A percentile compares a stretch with the other conserved stretches of the same genome.
phyloP scores from a whole-genome alignment of 1,140 invertebrate genomes.

The Hylyphantes graminicola region DNA sequence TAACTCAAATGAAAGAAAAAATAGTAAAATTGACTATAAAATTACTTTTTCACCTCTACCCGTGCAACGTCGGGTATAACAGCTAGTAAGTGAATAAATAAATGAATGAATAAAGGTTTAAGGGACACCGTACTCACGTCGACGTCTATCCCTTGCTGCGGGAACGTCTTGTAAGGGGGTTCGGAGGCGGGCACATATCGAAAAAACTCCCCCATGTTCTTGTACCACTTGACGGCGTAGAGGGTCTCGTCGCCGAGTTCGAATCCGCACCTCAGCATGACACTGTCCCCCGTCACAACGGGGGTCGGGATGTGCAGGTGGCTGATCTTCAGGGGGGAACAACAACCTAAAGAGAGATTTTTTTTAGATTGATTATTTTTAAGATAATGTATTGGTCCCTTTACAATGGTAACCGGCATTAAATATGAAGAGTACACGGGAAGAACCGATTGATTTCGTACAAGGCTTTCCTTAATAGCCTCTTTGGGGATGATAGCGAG shows the following conservation, averaged over 20 bases:
- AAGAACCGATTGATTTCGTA: too few relatives aligned
- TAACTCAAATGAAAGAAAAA: too few relatives aligned
- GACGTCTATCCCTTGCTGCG: slow-evolving; percentile 45
- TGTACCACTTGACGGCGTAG: slow-evolving; percentile 69
- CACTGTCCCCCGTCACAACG: slow-evolving; percentile 9
- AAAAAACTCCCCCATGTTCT: slow-evolving; percentile 74
- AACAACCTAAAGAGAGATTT: not conserved
- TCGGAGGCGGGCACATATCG: slow-evolving; percentile 75
- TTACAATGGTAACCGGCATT: not conserved
- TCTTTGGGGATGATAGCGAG: too few relatives aligned
- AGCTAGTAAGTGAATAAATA: too few relatives aligned
- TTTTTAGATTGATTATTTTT: not conserved
- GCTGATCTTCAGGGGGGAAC: slow-evolving; percentile 18
- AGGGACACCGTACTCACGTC: slow-evolving; percentile 54
- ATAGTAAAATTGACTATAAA: too few relatives aligned
- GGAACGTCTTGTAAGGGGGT: slow-evolving; percentile 40
- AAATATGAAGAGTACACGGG: not conserved
- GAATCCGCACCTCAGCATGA: slow-evolving; percentile 65
- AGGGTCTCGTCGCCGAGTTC: slow-evolving; percentile 65
- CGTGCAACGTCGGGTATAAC: too few relatives aligned
- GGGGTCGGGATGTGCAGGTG: slow-evolving; percentile 41
- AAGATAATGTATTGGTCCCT: not conserved
- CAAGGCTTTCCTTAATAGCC: too few relatives aligned
- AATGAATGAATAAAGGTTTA: too few relatives aligned
- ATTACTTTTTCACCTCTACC: too few relatives aligned